Percentiles rank a stretch among this genome's conserved stretches.
phyloP scores from a whole-genome alignment of 2,888 invertebrate species.

The Trachelus troglodyta region DNA sequence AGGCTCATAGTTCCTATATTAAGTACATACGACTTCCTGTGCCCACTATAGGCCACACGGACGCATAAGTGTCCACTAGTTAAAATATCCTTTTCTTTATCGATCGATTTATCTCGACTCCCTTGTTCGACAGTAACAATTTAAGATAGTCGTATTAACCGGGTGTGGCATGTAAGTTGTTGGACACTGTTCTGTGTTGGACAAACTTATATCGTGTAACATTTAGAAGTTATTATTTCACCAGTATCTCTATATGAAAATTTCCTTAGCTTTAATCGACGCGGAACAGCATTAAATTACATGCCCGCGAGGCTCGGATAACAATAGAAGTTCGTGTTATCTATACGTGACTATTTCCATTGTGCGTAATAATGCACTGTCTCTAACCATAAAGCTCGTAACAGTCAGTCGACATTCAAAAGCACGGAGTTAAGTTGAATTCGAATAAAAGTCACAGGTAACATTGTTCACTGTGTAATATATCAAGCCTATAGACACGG shows the following conservation, averaged over 20 bases:
- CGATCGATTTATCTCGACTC: background rate
- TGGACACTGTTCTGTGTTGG: background rate
- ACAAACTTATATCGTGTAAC: background rate
- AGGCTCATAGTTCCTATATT: conserved; percentile 42
- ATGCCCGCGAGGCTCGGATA: background rate
- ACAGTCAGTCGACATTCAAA: background rate
- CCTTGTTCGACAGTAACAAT: background rate
- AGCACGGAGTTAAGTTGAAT: conserved; percentile 4
- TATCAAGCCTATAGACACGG: conserved; percentile 36
- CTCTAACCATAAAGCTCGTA: background rate
- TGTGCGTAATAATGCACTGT: background rate
- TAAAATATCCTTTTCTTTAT: background rate
- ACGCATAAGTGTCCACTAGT: background rate
- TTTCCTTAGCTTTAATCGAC: background rate
- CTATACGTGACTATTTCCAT: background rate
- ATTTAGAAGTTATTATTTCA: background rate
- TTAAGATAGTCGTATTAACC: background rate
- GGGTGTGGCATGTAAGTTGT: background rate
- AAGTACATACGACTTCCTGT: conserved; percentile 25
- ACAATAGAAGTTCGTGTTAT: background rate
- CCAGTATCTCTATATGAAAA: background rate
- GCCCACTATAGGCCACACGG: background rate
- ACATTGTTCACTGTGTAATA: conserved; percentile 26
- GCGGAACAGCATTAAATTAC: background rate
- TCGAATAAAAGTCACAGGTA: conserved; percentile 11